A percentile compares a stretch with the other conserved stretches of the same genome.
phyloP scores from a whole-genome alignment of 2,797 vertebrate species.

The Thunnus albacares region DNA sequence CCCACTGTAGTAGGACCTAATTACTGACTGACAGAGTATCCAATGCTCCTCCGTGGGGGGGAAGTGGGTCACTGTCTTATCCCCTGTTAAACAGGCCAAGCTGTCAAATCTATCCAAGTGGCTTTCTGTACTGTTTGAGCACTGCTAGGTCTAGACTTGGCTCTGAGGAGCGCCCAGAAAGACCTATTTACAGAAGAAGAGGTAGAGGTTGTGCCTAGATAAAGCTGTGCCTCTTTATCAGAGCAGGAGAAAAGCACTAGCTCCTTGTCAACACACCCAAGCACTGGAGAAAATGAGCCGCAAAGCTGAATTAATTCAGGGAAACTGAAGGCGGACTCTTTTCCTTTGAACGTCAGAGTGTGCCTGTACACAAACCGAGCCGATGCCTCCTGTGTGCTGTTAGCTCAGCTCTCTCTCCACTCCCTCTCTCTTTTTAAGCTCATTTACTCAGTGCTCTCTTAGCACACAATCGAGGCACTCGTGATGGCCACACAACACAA shows the following conservation, averaged over 20 bases:
- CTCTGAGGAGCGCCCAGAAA: conserved; percentile 32
- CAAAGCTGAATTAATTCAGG: conserved; percentile 85
- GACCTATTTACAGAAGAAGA: conserved; percentile 54
- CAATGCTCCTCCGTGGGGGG: conserved; percentile 48
- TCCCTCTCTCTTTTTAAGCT: conserved; percentile 81
- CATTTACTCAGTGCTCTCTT: conserved; percentile 71
- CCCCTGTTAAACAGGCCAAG: conserved; percentile 65
- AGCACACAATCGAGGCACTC: conserved; percentile 57
- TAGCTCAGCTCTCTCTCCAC: conserved; percentile 64
- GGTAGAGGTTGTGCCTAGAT: conserved; percentile 66
- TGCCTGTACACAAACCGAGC: conserved; percentile 73
- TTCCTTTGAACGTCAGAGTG: conserved; percentile 77
- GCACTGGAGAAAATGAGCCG: conserved; percentile 74
- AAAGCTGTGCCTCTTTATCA: conserved; percentile 70
- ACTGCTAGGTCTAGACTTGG: conserved; percentile 47
- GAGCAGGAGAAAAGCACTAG: conserved; percentile 60
- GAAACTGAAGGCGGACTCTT: conserved; percentile 79
- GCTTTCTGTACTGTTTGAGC: conserved; percentile 46
- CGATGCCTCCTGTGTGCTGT: conserved; percentile 69
- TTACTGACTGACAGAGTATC: conserved; percentile 74
- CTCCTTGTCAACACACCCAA: conserved; percentile 76
- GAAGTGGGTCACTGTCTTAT: conserved; percentile 68
- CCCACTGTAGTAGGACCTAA: conserved; percentile 68
- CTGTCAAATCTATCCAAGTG: conserved; percentile 54
- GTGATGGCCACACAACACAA: conserved; percentile 58